phyloP scores from a whole-genome alignment of 2,113 vertebrate species.

The Cyphomyrus plagiostoma region DNA sequence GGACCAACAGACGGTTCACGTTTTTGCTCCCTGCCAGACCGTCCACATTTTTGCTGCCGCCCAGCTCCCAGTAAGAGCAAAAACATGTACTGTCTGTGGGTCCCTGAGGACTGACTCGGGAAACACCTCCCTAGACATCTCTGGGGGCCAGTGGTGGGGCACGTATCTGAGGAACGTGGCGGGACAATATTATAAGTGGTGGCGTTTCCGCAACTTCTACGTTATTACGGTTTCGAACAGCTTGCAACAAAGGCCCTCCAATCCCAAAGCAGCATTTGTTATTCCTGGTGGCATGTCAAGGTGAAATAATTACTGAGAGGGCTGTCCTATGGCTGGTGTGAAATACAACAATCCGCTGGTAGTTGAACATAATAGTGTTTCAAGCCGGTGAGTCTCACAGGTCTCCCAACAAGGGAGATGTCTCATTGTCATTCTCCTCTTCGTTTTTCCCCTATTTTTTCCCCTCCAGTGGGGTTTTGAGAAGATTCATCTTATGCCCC shows the following conservation, averaged over 20 bases:
- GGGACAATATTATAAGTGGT: not conserved
- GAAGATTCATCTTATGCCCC: not conserved
- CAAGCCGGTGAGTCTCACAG: not conserved
- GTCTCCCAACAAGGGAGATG: not conserved
- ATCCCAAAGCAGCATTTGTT: not conserved
- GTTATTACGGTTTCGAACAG: not conserved
- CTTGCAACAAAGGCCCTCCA: not conserved
- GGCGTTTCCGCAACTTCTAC: not conserved
- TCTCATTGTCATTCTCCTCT: not conserved
- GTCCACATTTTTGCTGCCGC: not conserved
- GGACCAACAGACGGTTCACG: not conserved
- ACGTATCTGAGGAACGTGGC: not conserved
- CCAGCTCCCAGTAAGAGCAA: not conserved
- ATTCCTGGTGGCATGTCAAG: constrained; percentile 11
- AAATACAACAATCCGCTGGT: not conserved
- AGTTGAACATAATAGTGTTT: not conserved
- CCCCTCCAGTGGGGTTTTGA: not conserved
- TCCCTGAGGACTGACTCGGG: not conserved
- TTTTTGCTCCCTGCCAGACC: not conserved
- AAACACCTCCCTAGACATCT: not conserved
- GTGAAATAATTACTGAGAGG: constrained; percentile 13
- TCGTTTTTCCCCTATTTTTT: not conserved
- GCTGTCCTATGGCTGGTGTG: not conserved
- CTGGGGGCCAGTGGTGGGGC: not conserved
- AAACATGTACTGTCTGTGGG: not conserved